Percentiles rank a stretch among this genome's conserved stretches.
Conservation (phyloP, 2,797 vertebrate genomes). For the Syncerus caffer region DNA sequence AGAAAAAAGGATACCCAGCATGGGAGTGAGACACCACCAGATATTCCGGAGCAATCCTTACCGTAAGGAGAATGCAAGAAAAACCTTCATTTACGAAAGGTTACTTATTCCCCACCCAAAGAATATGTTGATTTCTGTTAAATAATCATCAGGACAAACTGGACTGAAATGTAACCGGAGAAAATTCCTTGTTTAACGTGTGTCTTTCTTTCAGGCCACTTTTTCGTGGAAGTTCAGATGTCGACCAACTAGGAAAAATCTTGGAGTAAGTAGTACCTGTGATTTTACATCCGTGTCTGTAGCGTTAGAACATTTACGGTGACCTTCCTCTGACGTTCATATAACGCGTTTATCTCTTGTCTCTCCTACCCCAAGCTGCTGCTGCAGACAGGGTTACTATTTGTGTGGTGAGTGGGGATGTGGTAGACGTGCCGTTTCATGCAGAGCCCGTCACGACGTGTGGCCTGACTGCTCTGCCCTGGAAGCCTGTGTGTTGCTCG, state of each 20-base stretch:
- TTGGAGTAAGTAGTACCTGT: constrained; percentile 93
- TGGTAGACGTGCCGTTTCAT: background rate
- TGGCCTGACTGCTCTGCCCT: background rate
- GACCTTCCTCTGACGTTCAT: constrained; percentile 23
- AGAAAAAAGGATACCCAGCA: background rate
- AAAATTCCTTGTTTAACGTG: constrained; percentile 50
- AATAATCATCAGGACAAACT: background rate
- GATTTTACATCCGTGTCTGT: background rate
- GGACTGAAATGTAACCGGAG: constrained; percentile 1
- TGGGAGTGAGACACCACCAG: background rate
- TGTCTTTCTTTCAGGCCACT: constrained; percentile 89
- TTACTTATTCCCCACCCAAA: background rate
- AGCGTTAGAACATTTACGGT: background rate
- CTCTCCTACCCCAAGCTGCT: constrained; percentile 49
- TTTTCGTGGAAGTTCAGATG: constrained; percentile 98
- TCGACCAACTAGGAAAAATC: constrained; percentile 99
- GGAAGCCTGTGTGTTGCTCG: background rate
- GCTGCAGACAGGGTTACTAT: constrained; percentile 57
- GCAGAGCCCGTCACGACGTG: background rate
- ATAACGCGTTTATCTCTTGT: constrained; percentile 49
- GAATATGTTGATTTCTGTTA: constrained; percentile 20
- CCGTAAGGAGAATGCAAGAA: background rate
- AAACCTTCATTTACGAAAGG: background rate
- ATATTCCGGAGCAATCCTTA: background rate
- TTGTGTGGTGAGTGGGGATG: constrained; percentile 55